phyloP scores from a whole-genome alignment of 2,797 vertebrate species.

The Falco berigora region DNA sequence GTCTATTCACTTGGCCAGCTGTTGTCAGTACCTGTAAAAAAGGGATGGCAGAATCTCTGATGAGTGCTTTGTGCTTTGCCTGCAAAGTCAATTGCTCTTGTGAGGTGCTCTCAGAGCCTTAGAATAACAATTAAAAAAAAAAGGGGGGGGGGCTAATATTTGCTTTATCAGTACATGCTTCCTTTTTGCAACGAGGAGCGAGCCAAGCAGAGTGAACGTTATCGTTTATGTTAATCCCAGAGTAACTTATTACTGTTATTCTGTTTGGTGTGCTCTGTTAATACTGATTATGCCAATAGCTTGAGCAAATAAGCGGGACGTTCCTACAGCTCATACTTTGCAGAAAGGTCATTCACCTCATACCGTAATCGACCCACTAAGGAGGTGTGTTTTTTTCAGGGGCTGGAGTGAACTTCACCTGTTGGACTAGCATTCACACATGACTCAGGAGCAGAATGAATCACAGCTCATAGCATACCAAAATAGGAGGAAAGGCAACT shows the following conservation, averaged over 20 bases:
- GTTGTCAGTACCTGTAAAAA: neutral
- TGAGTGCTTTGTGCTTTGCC: neutral
- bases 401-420: slow-evolving; percentile 16
- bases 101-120: neutral
- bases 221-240: neutral
- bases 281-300: neutral
- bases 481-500: neutral
- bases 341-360: slow-evolving; percentile 56
- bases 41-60: neutral
- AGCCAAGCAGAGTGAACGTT: neutral
- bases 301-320: slow-evolving; percentile 23
- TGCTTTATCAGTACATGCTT: neutral
- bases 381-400: slow-evolving; percentile 41
- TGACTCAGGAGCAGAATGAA: slow-evolving; percentile 33
- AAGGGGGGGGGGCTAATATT: neutral
- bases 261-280: neutral
- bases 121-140: neutral
- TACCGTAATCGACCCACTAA: neutral
- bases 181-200: neutral
- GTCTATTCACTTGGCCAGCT: neutral
- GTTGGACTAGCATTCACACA: neutral
- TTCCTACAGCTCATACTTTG: slow-evolving; percentile 25
- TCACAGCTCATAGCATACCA: neutral
- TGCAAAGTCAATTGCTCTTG: neutral
- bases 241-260: neutral